A percentile compares a stretch with the other conserved stretches of the same genome.
phyloP scores from a whole-genome alignment of 1,140 invertebrate genomes.

The Achroia grisella region DNA sequence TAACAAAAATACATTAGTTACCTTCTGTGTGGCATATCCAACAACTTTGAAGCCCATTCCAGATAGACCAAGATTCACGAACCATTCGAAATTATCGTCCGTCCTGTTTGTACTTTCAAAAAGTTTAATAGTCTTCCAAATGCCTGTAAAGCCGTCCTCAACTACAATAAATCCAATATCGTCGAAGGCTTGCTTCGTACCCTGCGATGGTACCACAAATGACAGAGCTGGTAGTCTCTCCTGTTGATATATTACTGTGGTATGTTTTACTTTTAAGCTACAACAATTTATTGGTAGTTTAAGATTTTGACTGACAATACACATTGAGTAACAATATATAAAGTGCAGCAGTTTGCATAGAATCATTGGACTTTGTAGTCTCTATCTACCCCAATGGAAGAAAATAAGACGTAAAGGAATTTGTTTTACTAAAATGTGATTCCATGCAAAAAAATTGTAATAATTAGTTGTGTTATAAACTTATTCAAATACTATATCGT shows the following conservation, averaged over 20 bases:
- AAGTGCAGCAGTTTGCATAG: no score
- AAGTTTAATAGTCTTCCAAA: slow-evolving; percentile 19
- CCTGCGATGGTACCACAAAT: slow-evolving; percentile 30
- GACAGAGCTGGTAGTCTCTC: slow-evolving; percentile 17
- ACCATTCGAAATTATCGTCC: slow-evolving; percentile 33
- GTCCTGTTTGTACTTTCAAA: slow-evolving; percentile 25
- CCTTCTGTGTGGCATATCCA: slow-evolving; percentile 35
- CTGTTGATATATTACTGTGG: slow-evolving; percentile 29
- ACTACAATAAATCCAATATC: slow-evolving; percentile 45
- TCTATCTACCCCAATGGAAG: no score
- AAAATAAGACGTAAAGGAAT: no score
- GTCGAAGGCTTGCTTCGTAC: slow-evolving; percentile 33
- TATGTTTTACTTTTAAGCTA: slow-evolving; percentile 36
- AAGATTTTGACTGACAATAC: no score
- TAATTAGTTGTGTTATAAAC: no score
- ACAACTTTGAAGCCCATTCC: slow-evolving; percentile 26
- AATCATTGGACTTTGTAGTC: no score
- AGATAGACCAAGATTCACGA: slow-evolving; percentile 12
- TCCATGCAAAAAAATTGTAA: no score
- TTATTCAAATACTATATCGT: no score
- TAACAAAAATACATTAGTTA: no score
- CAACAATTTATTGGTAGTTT: slow-evolving; percentile 5
- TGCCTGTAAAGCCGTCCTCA: slow-evolving; percentile 1
- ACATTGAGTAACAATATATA: no score
- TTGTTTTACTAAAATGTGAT: no score